These are phyloP conservation scores for Hypotaenidia okinawae DNA, from an alignment of 2,797 vertebrate genomes.

Conservation along the genomic window DNA sequence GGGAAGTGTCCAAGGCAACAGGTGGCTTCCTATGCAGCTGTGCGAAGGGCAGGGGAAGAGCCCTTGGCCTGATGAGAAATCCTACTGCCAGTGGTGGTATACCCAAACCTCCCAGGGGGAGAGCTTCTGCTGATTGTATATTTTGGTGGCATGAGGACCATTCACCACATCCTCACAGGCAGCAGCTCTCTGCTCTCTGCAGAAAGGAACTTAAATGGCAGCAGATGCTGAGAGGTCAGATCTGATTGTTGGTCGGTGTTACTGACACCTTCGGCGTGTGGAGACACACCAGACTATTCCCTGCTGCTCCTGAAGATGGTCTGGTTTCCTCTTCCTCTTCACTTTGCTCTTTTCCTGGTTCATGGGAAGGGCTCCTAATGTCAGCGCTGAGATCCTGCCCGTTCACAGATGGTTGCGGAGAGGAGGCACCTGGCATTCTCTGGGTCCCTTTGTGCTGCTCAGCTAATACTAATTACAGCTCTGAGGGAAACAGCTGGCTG, in stretches of 20 bases:
- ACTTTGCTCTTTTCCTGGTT: not conserved
- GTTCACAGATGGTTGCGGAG: not conserved
- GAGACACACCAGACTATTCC: not conserved
- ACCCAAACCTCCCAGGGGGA: not conserved
- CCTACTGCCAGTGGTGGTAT: not conserved
- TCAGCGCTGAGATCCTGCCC: not conserved
- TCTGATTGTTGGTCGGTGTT: not conserved
- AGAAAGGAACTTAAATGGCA: not conserved
- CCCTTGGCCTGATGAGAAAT: not conserved
- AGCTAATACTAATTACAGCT: slow-evolving; percentile 14
- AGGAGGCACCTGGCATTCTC: slow-evolving; percentile 5
- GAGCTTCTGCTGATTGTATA: not conserved
- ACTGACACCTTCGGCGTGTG: not conserved
- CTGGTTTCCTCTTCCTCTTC: not conserved
- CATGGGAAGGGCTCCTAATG: not conserved
- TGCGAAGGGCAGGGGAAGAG: not conserved
- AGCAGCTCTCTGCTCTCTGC: not conserved
- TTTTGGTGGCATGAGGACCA: not conserved
- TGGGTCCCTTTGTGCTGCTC: not conserved
- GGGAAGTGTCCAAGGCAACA: not conserved
- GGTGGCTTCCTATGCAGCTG: not conserved
- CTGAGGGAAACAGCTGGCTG: not conserved
- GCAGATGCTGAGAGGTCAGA: not conserved
- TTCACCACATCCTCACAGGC: not conserved
- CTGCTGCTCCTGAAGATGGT: not conserved